phyloP scores from a whole-genome alignment of 2,888 invertebrate genomes.

The Metalampra italica region DNA sequence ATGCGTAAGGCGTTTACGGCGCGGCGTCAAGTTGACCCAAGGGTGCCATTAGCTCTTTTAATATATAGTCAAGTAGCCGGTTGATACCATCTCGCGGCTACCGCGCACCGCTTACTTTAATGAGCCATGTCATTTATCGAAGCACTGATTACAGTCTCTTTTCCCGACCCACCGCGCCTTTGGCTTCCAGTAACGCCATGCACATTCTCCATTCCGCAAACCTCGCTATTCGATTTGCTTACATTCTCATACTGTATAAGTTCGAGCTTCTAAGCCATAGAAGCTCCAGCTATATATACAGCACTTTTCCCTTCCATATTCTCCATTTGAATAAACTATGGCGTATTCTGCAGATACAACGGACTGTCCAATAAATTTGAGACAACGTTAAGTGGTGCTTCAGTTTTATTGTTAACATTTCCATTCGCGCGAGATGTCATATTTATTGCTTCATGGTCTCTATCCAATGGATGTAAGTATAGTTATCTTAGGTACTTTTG shows the following conservation, averaged over 20 bases:
- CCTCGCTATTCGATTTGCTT: not conserved
- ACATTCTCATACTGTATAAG: no score
- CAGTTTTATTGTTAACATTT: constrained; percentile 22
- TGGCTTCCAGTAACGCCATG: not conserved
- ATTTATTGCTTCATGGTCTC: constrained; percentile 18
- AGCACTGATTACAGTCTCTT: constrained; percentile 40
- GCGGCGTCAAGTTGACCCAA: constrained; percentile 37
- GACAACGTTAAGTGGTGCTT: constrained; percentile 20
- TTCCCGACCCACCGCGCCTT: constrained; percentile 3
- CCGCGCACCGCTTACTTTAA: constrained; percentile 68
- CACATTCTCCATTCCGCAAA: constrained; percentile 2
- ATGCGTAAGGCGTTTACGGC: constrained; percentile 19
- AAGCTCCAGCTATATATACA: no score
- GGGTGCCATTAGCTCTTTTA: constrained; percentile 61
- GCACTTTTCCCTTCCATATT: not conserved
- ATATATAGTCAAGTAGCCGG: constrained; percentile 55
- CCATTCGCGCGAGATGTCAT: constrained; percentile 14
- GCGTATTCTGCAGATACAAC: constrained; percentile 2
- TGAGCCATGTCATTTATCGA: constrained; percentile 63
- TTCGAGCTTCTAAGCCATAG: no score
- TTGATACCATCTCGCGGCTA: constrained; percentile 62
- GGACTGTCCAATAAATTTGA: constrained; percentile 12
- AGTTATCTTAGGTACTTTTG: constrained; percentile 6
- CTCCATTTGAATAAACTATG: not conserved
- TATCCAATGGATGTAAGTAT: constrained; percentile 8